Evolutionary conservation across 2,888 invertebrate genomes (phyloP).

Genomic region (Meghimatium bilineatum): DNA sequence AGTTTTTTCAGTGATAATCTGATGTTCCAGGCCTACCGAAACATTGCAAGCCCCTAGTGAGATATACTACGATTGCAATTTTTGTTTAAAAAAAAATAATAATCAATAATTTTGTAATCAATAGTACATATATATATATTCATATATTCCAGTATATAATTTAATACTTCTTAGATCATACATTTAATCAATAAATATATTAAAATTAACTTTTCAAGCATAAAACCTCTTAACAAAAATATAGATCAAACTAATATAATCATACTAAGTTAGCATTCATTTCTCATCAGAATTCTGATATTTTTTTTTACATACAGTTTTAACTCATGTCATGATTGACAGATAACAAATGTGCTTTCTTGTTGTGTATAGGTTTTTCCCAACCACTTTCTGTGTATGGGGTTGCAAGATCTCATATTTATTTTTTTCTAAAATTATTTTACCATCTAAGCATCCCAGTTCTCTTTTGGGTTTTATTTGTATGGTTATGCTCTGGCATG

Average conservation of each 20-base stretch:
- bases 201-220: not conserved
- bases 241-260: not conserved
- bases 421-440: not conserved
- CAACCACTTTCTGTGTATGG: not conserved
- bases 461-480: not conserved
- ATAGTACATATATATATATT: no score
- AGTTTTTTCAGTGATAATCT: slow-evolving; percentile 42
- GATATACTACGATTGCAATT: not conserved
- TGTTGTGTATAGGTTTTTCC: not conserved
- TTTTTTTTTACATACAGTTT: not conserved
- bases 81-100: no score
- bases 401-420: slow-evolving; percentile 9
- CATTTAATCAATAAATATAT: not conserved
- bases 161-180: not conserved
- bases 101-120: not conserved
- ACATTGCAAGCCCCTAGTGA: slow-evolving; percentile 42
- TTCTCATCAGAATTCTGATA: not conserved
- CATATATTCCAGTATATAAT: not conserved
- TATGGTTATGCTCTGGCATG: not conserved
- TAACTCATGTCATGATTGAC: not conserved
- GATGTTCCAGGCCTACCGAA: slow-evolving; percentile 28
- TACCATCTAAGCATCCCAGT: not conserved
- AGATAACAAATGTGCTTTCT: not conserved
- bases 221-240: not conserved
- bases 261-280: not conserved